Conservation (phyloP, 2,797 vertebrate species). For the Ciconia nigra region DNA sequence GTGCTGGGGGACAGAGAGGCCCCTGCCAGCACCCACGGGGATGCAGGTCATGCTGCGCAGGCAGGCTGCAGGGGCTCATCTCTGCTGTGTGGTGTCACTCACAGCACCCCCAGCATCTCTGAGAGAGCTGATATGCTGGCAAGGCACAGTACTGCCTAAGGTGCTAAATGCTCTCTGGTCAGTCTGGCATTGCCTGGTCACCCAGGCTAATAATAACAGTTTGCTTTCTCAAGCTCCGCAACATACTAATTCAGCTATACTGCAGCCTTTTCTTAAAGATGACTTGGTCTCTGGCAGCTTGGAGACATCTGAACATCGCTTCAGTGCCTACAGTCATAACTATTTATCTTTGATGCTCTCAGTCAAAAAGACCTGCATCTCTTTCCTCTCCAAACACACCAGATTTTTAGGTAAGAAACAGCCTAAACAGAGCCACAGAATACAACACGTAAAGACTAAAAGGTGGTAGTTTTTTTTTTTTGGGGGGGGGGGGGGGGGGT, state of each 20-base stretch:
- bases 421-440: neutral
- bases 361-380: neutral
- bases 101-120: neutral
- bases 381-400: neutral
- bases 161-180: neutral
- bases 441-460: neutral
- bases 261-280: neutral
- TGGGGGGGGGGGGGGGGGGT: fast-evolving
- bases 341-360: fast-evolving
- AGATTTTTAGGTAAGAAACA: neutral
- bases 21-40: neutral
- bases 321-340: neutral
- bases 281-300: neutral
- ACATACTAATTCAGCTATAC: fast-evolving
- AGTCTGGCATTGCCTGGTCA: neutral
- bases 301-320: neutral
- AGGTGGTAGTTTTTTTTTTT: neutral
- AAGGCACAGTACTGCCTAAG: neutral
- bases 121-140: too few relatives aligned
- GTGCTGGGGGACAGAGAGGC: fast-evolving
- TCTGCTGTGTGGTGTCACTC: neutral
- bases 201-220: neutral
- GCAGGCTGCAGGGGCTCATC: neutral
- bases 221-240: neutral
- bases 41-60: fast-evolving